Evolutionary conservation across 2,797 vertebrate genomes (phyloP).

Genomic region (Jordanella pulchra): DNA sequence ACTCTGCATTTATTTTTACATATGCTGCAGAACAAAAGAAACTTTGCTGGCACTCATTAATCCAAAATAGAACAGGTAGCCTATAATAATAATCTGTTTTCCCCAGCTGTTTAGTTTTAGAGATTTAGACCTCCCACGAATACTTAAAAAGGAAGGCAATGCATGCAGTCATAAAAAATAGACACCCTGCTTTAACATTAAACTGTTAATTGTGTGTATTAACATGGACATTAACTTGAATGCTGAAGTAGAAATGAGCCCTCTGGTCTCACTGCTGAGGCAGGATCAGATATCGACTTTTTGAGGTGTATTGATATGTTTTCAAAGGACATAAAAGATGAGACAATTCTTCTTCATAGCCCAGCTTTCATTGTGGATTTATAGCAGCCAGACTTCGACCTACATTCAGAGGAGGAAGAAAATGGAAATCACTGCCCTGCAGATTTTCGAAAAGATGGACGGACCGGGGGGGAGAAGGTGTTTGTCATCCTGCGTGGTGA

Average conservation of each 20-base stretch:
- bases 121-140: not conserved
- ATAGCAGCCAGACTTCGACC: slow-evolving; percentile 12
- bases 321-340: slow-evolving; percentile 11
- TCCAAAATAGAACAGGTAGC: slow-evolving; percentile 51
- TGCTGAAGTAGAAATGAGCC: not conserved
- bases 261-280: not conserved
- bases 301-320: slow-evolving; percentile 8
- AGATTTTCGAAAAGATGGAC: slow-evolving; percentile 18
- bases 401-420: slow-evolving; percentile 16
- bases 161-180: not conserved
- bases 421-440: slow-evolving; percentile 8
- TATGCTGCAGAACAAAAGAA: slow-evolving; percentile 54
- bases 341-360: slow-evolving; percentile 9
- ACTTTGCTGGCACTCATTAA: slow-evolving; percentile 62
- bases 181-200: not conserved
- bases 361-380: slow-evolving; percentile 20
- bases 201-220: not conserved
- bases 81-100: not conserved
- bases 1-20: slow-evolving; percentile 26
- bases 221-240: not conserved
- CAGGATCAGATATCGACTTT: slow-evolving; percentile 3
- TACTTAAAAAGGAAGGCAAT: not conserved
- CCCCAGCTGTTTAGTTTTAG: not conserved
- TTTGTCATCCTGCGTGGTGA: slow-evolving; percentile 10
- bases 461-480: slow-evolving; percentile 1